Base-by-base conservation (phyloP, 2,113 vertebrate genomes). In the Genyomyrus donnyi region DNA sequence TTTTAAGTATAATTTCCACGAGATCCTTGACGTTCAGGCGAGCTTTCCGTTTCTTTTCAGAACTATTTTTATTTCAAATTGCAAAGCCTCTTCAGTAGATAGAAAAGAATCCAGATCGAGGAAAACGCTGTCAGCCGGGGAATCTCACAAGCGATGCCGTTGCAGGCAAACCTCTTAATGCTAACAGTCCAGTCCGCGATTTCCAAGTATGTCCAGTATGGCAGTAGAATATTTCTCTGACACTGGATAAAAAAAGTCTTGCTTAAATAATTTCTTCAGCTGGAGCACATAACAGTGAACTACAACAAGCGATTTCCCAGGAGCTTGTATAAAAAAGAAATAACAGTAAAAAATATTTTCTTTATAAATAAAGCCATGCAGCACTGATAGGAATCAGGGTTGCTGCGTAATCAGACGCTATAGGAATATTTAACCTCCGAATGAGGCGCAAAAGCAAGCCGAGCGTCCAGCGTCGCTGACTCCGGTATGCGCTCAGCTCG, bases 401-500 rank as follows among this genome's bases (percentile, higher is more conserved):
- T 88, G 88, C 88, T 27, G 88, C 46, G 62, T 49, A 88, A 83
- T 89, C 66, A 39, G 46, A 83, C 46, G 70, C 48, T 42, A 39
- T 7, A 42, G 3, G 24, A 85, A 58, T 62, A 56, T 42, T 56
- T 46, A 52, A 31, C 70, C 88, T 50, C 27, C 35, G 52, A 42
- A 84, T 48, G 88, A 83, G 70, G 48, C 70, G 88, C 88, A 83
- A 83, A 89, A 52, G 46, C 70, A 52, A 46, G n/a, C 88, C 42
- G 7, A 10, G 48, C 31, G 88, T 89, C 27, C 77, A 89, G 77
- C 77, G 48, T 52, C 49, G 89, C 42, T 27, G 89, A n/a, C 50
- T 89, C 80, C 77, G 80, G 89, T 58, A 89, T 89, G 89, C 89
- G 50, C n/a, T 85, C 89, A 7, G 77, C 49, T 89, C 89, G 49